Evolutionary conservation across 1,140 invertebrate species (phyloP), one percentile per base, ranked within the genome.

Genomic region (Drosophila nebulosa): DNA sequence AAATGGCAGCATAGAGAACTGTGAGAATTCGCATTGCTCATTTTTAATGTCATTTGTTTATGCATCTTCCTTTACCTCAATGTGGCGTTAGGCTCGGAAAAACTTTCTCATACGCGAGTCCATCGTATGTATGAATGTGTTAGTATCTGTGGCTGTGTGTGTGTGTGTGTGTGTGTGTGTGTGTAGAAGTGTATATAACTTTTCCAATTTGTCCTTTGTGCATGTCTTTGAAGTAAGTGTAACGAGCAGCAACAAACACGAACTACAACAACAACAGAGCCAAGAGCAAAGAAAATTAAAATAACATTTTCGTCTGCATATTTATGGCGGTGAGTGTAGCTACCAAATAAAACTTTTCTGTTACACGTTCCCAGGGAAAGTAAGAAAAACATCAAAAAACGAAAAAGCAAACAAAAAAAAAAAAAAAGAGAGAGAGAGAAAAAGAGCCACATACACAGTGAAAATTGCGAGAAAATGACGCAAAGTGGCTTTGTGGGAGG

Each of bases 141-240:
- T 27, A n/a, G 55, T 16, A 35, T 63, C 30, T 42, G 53, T 30
- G 55, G 27, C 42, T 5, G 46, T 22, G 32, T 14, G 26, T 50
- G 55, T 16, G 46, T 63, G 39, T 42, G 53, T 30, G 55, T 35
- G 53, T 5, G 46, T 22, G 32, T 14, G 26, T 50, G 61, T 56
- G 21, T 76, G 35, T 74, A 64, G 60, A 76, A 68, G 32, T 68
- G 61, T 73, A 69, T 73, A 73, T 73, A 76, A 76, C 74, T 76
- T 76, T 76, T 76, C 74, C 74, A 76, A 76, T 76, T 76, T 76
- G 74, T 76, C 69, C 74, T 76, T 73, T 76, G 74, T 73, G 70
- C 70, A 76, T 76, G 74, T 76, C 74, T 76, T 76, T 76, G 57
- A 58, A 69, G 74, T 73, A 58, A 69, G 74, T 73, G 74, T 73